Percentiles rank a stretch among this genome's conserved stretches.
Conservation (phyloP, 2,113 vertebrate species). For the Suricata suricatta region DNA sequence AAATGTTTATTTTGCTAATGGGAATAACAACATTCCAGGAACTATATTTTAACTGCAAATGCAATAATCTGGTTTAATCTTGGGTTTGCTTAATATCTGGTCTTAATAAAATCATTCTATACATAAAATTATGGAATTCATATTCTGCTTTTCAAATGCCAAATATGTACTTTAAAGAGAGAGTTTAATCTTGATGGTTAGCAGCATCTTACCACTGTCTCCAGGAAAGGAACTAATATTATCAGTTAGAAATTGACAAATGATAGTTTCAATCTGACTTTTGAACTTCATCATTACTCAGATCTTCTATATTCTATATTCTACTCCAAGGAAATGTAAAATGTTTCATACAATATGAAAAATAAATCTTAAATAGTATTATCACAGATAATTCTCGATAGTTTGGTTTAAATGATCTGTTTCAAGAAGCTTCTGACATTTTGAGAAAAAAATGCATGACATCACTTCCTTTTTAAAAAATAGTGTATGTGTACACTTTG, state of each 20-base stretch:
- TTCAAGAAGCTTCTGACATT: background rate
- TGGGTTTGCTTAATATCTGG: background rate
- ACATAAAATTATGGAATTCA: background rate
- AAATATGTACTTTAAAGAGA: background rate
- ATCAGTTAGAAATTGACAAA: background rate
- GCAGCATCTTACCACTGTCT: background rate
- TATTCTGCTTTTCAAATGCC: background rate
- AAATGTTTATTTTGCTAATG: conserved; percentile 29
- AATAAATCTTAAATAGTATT: background rate
- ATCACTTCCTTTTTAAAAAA: background rate
- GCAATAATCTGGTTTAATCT: background rate
- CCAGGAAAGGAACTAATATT: background rate
- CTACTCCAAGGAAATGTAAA: background rate
- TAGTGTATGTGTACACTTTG: background rate
- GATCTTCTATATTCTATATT: background rate
- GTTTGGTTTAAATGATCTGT: background rate
- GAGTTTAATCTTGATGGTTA: background rate
- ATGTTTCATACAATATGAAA: background rate
- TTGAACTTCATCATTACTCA: background rate
- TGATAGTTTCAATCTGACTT: background rate
- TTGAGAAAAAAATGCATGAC: background rate
- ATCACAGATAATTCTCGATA: background rate
- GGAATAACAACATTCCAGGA: background rate
- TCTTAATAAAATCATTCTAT: background rate
- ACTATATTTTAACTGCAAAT: background rate